Evolutionary conservation across 2,797 vertebrate species (phyloP).

Genomic region (Ptychadena robeensis): DNA sequence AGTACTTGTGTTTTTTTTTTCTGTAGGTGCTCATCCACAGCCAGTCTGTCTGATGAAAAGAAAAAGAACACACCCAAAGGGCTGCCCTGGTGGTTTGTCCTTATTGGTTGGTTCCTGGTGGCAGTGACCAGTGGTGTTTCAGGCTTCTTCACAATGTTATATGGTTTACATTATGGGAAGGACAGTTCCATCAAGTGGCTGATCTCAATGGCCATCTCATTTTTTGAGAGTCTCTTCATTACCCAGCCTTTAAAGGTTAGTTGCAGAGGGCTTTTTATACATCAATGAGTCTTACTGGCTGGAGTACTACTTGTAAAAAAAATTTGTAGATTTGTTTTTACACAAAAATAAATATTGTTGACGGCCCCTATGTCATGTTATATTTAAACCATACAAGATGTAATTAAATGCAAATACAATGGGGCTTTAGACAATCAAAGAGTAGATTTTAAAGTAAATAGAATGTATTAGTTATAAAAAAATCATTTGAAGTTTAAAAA

Average conservation of each 20-base stretch:
- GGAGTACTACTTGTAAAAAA: no score
- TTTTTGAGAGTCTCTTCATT: slow-evolving; percentile 92
- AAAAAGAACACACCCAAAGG: slow-evolving; percentile 73
- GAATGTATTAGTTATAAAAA: no score
- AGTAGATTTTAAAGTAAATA: no score
- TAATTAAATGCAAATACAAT: no score
- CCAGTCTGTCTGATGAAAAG: slow-evolving; percentile 68
- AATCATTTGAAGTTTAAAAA: no score
- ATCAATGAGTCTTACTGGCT: no score
- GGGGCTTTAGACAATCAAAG: no score
- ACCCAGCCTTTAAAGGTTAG: slow-evolving; percentile 92
- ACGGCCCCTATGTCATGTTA: no score
- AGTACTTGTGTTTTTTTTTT: no score
- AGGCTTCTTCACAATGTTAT: slow-evolving; percentile 93
- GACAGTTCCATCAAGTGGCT: slow-evolving; percentile 94
- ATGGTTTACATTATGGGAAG: slow-evolving; percentile 89
- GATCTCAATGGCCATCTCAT: slow-evolving; percentile 91
- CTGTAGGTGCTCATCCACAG: slow-evolving; percentile 65
- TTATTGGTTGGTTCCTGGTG: slow-evolving; percentile 89
- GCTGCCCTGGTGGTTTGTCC: slow-evolving; percentile 93
- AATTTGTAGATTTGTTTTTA: no score
- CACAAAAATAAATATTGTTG: no score
- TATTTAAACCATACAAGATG: no score
- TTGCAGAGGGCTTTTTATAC: neutral
- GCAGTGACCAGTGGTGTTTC: slow-evolving; percentile 83